Base-by-base conservation (phyloP, 2,113 vertebrate species). In the Ardeotis arabs region DNA sequence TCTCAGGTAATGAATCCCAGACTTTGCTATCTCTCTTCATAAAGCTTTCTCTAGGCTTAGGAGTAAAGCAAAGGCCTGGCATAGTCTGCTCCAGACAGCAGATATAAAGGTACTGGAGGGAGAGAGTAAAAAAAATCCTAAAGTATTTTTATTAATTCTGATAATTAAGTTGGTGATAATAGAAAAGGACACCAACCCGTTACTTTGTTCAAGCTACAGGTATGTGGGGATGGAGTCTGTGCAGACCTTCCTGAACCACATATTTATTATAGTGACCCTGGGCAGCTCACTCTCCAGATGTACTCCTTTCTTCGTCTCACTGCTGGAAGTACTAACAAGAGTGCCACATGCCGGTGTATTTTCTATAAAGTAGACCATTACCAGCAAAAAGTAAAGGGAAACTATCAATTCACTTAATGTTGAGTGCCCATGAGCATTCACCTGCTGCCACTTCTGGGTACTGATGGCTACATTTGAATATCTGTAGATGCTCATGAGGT, bases 301-400 rank as follows among this genome's bases (percentile, higher is more conserved):
- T 67, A 66, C n/a, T 23, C n/a, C 29, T 56, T 92, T 69, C 58
- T 88, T 92, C 73, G 39, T 58, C 70, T 80, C 79, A 27, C 82
- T 94, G 78, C 84, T 91, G 90, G 90, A 87, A 93, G 70, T 82
- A 72, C 72, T 87, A 88, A 92, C 50, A 72, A 83, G 87, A 93
- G 67, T 62, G 82, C 74, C 90, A 92, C 67, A 88, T 88, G 78
- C 29, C 7, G 88, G 45, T 92, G 28, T 93, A 68, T 94, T 90
- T 97, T 92, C 78, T 85, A 85, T 83, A 85, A 91, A 90, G 75
- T 62, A 93, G 82, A 76, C 41, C 39, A 85, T 79, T 87, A 93
- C 53, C 53, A 95, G 83, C 17, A 94, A 76, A 91, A 93, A 82
- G 45, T 93, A 69, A 93, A 92, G 58, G 1, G 17, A 93, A 94